Evolutionary conservation across 92 coral and sea anemone species (phyloP), one percentile per base, ranked within the genome.

Genomic region (Muricea muricata): DNA sequence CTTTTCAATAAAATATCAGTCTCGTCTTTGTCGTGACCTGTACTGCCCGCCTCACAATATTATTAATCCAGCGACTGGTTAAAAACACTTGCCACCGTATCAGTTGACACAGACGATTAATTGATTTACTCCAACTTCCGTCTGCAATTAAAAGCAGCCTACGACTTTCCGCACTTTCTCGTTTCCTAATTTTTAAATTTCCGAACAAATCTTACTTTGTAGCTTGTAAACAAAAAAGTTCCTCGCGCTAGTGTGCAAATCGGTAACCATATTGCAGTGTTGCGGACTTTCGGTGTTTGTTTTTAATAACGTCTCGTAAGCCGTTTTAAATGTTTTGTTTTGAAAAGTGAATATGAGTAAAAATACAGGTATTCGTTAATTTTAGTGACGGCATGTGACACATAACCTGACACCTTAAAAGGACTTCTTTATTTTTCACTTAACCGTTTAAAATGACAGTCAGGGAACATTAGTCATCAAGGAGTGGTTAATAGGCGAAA

Each of bases 121-220:
- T 18, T 66, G 26, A 72, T 72, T 72, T 40, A 35, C 33, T 60
- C 32, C 68, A 41, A 25, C 78, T 72, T 72, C 78, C 78, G 78
- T n/a, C 32, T 42, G 23, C 48, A 72, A 23, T 72, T 42, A 42
- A 11, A 72, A 7, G 18, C 24, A 31, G 24, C 54, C 78, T 57
- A 40, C 50, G 2, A 28, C 21, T 39, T 7, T 32, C 55, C 55
- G 56, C 54, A 18, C 0, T 14, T 40, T n/a, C n/a, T 32, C 7
- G 35, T 66, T 40, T 13, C 57, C 1, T 4, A n/a, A n/a, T n/a
- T 68, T 18, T 18, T 25, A 8, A 68, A 35, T 14, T 5, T 7
- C 46, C 33, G 1, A 60, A 60, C n/a, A 60, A 23, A 28, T 6
- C 68, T 34, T 41, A 72, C 42, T 37, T 14, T 37, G n/a, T 40